A percentile compares a stretch with the other conserved stretches of the same genome.
Conservation (phyloP, 37 sponge, comb jelly and placozoan species). For the Diacarnus erythraeanus region DNA sequence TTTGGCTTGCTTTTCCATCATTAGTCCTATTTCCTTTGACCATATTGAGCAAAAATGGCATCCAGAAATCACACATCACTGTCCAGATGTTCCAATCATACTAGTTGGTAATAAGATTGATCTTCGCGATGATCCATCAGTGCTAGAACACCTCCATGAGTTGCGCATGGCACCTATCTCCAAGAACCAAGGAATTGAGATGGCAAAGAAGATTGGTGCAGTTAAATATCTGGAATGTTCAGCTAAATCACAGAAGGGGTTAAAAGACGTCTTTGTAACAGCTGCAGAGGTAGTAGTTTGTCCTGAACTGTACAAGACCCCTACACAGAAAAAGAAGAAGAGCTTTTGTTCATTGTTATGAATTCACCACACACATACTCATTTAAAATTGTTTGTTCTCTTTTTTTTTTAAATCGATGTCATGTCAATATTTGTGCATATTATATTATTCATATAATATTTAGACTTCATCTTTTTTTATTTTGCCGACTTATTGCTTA, state of each 20-base stretch:
- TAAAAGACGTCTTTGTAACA: slow-evolving; percentile 84
- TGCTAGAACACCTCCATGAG: slow-evolving; percentile 43
- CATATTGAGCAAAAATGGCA: slow-evolving; percentile 75
- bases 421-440: background rate
- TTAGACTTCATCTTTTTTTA: background rate
- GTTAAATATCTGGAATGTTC: slow-evolving; percentile 90
- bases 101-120: slow-evolving; percentile 86
- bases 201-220: slow-evolving; percentile 76
- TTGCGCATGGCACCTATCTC: slow-evolving; percentile 61
- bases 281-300: slow-evolving; percentile 71
- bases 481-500: background rate
- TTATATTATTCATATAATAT: background rate
- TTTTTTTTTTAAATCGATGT: background rate
- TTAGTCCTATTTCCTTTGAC: slow-evolving; percentile 75
- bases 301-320: slow-evolving; percentile 49
- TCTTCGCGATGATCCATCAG: slow-evolving; percentile 76
- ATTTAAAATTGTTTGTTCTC: background rate
- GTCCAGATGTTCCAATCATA: slow-evolving; percentile 80
- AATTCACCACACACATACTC: background rate
- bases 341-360: slow-evolving; percentile 22
- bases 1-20: slow-evolving; percentile 68
- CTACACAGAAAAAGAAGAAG: slow-evolving; percentile 28
- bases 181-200: slow-evolving; percentile 65
- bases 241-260: slow-evolving; percentile 81
- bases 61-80: slow-evolving; percentile 83